Base-by-base conservation (phyloP, 2,797 vertebrate species). In the Danio choprae region DNA sequence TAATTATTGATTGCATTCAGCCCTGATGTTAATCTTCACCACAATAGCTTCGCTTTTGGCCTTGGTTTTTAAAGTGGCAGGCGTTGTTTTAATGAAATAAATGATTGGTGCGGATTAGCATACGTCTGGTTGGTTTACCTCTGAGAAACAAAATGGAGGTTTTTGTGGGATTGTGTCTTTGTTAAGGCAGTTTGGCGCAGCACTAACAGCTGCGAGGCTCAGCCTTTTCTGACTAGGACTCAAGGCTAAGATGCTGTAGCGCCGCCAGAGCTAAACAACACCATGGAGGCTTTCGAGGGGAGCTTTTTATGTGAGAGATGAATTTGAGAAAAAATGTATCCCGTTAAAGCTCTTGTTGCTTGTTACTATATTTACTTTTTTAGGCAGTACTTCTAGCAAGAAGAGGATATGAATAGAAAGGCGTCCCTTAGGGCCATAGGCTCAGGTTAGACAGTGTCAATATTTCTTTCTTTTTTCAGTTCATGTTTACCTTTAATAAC, bases 81-180 rank as follows among this genome's bases (percentile, higher is more conserved):
- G 15, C 60, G 76, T 76, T 68, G 71, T 41, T 80, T 81, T 81
- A 77, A 77, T 72, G 53, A 81, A 76, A 68, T 46, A 76, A 85
- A 76, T 80, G 43, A 85, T 62, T 70, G 44, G 13, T 16, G 18
- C 46, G 64, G 58, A 40, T 71, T 16, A 56, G 53, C 20, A 51
- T n/a, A 62, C 13, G 13, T 40, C 73, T 58, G n/a, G 22, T 46
- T 48, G 40, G 40, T 20, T 62, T 71, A 55, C 12, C 43, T 44
- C 29, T 43, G 29, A 58, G 10, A 69, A 44, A 78, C 18, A 73
- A 62, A 71, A 70, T 64, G 22, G 9, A 48, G 44, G 41, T 43
- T 29, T 15, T 67, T 41, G 40, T 53, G 18, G 43, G 29, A 73
- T 43, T 9, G 7, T 4, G 6, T 60, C 46, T 20, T 22, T 38